These are phyloP conservation scores for Hydrozoanthus gracilis DNA, from an alignment of 92 coral and sea anemone genomes.

Conservation along the genomic window DNA sequence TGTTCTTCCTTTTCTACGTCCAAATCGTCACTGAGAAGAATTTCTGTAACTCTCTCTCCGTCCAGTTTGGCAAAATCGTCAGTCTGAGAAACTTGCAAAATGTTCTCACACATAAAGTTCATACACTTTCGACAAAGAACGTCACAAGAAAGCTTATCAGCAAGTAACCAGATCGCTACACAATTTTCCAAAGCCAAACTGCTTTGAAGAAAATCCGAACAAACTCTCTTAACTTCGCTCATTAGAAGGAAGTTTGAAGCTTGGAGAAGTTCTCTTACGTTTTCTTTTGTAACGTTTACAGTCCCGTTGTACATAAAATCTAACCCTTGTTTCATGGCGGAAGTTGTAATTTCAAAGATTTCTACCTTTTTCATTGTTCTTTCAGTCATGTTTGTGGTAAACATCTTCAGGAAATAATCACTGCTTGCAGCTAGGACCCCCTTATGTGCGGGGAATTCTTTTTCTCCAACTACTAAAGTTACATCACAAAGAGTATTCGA, in stretches of 20 bases:
- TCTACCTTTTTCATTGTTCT: conserved; percentile 64
- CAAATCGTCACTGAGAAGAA: conserved; percentile 84
- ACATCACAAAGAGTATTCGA: conserved; percentile 82
- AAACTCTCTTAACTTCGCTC: conserved; percentile 64
- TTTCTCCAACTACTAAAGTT: conserved; percentile 68
- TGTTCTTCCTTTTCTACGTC: conserved; percentile 74
- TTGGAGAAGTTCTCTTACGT: conserved; percentile 75
- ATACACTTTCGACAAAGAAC: conserved; percentile 60
- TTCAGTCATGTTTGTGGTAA: conserved; percentile 91
- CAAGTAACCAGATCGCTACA: conserved; percentile 73
- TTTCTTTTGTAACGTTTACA: conserved; percentile 66
- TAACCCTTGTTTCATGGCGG: conserved; percentile 66
- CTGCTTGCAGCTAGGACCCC: conserved; percentile 91
- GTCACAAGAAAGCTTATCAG: conserved; percentile 76
- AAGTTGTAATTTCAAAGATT: conserved; percentile 61
- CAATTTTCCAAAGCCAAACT: conserved; percentile 74
- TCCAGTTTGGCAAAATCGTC: conserved; percentile 63
- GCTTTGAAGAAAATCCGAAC: conserved; percentile 74
- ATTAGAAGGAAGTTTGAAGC: conserved; percentile 83
- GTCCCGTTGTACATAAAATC: conserved; percentile 90
- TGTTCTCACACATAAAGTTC: conserved; percentile 60
- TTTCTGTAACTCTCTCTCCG: conserved; percentile 48
- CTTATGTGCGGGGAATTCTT: conserved; percentile 87
- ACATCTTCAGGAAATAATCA: conserved; percentile 85
- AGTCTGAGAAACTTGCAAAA: conserved; percentile 67